A percentile compares a stretch with the other conserved stretches of the same genome.
Conservation (phyloP, 2,888 invertebrate species). For the Tenthredo notha region DNA sequence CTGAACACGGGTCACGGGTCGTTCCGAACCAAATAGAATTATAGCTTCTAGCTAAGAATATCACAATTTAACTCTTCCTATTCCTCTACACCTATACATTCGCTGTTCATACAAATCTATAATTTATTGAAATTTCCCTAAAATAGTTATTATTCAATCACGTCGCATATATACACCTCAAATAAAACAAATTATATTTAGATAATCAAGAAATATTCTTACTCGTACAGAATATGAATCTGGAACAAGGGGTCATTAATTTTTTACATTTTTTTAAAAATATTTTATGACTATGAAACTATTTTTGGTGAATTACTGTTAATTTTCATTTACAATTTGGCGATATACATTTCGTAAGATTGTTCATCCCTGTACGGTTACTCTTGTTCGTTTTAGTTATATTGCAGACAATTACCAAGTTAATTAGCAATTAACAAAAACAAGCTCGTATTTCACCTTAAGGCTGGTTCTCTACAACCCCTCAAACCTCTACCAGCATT, state of each 20-base stretch:
- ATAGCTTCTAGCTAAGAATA: not conserved
- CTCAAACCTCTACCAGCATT: slow-evolving; percentile 3
- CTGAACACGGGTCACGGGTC: not conserved
- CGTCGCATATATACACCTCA: not conserved
- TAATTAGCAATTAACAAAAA: slow-evolving; percentile 68
- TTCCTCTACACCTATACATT: too few species aligned
- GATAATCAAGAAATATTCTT: not conserved
- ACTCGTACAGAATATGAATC: not conserved
- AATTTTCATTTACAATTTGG: not conserved
- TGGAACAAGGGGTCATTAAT: too few species aligned
- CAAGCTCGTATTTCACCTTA: slow-evolving; percentile 65
- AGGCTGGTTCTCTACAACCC: slow-evolving; percentile 60
- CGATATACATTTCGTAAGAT: not conserved
- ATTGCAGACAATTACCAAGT: slow-evolving; percentile 55
- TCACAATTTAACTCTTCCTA: not conserved
- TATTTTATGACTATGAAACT: not conserved
- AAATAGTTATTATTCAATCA: not conserved
- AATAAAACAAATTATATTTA: too few species aligned
- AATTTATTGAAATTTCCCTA: not conserved
- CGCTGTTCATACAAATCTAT: not conserved
- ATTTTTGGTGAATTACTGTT: not conserved
- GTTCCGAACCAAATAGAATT: not conserved
- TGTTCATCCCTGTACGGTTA: not conserved
- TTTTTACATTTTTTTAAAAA: too few species aligned
- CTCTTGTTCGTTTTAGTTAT: slow-evolving; percentile 33